A percentile compares a stretch with the other conserved stretches of the same genome.
These are phyloP conservation scores for Gobius niger DNA, from an alignment of 2,113 vertebrate genomes.

Conservation along the genomic window DNA sequence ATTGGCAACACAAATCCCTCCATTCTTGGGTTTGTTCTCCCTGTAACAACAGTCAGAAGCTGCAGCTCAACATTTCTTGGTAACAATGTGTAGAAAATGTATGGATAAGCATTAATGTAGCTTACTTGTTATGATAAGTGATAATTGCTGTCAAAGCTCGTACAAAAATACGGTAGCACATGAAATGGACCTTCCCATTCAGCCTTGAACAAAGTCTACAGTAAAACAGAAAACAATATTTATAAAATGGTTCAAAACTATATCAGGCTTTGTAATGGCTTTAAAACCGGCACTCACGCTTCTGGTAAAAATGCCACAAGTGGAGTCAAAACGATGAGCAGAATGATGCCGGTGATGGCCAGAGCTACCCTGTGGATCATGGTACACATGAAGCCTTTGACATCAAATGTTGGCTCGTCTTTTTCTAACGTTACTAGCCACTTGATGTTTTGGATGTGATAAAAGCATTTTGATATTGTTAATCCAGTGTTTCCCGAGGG, in stretches of 20 bases:
- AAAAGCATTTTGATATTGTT: too few species aligned
- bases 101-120: too few species aligned
- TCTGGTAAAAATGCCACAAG: constrained; percentile 89
- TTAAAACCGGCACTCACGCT: constrained; percentile 75
- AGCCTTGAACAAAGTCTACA: constrained; percentile 88
- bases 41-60: constrained; percentile 63
- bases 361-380: constrained; percentile 84
- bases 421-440: too few species aligned
- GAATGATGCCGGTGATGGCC: constrained; percentile 90
- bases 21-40: constrained; percentile 92
- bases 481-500: too few species aligned
- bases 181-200: constrained; percentile 91
- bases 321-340: constrained; percentile 89
- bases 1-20: constrained; percentile 96
- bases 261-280: too few species aligned
- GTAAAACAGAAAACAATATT: constrained; percentile 14
- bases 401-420: not conserved
- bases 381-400: not conserved
- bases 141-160: constrained; percentile 95
- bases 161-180: constrained; percentile 96
- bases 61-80: not conserved
- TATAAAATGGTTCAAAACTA: not conserved
- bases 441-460: too few species aligned
- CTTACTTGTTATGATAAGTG: constrained; percentile 92
- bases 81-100: not conserved